Evolutionary conservation across 1,140 invertebrate genomes (phyloP), one percentile per base, ranked within the genome.

Genomic region (Ladona fulva): DNA sequence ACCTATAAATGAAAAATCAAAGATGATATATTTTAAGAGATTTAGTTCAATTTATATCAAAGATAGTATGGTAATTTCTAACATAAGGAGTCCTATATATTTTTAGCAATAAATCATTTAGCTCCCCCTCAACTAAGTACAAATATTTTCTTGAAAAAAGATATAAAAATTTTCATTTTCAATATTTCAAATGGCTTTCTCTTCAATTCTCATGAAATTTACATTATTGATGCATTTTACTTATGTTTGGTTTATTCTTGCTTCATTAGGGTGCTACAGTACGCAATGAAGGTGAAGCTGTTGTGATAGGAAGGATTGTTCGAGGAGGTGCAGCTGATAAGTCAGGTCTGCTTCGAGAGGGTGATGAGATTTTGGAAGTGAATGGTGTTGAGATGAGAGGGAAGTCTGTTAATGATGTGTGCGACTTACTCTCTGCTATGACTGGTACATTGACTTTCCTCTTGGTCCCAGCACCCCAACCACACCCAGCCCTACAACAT

Each of bases 341-440:
- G 84, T 97, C 94, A 42, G 95, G 96, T 6, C 86, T 98, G 0
- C 85, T 99, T 66, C 96, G 97, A 84, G 97, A 98, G 86, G 96
- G 96, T 24, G 97, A 99, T 84, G 97, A 99, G 87, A 95, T 99
- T 29, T 87, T 99, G 8, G 97, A 99, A 86, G 95, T 99, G 14
- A 98, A 99, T 85, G 95, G 95, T 10, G 92, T 97, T 73, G 93
- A 96, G 83, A 94, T 99, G 93, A 90, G 96, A 78, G 97, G 97
- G 78, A 98, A 98, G 86, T 94, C 94, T 79, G 95, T 99, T 79
- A 97, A 98, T 86, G 96, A 99, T 85, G 97, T 99, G 80, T 99
- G 97, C 87, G 95, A 98, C 84, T 91, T 99, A 82, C 87, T 99
- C 79, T 93, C 95, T 78, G 92, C 91, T 78, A 97, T 98, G 94